These are phyloP conservation scores for Pollenia angustigena DNA, from an alignment of 2,888 invertebrate genomes.

Conservation along the genomic window DNA sequence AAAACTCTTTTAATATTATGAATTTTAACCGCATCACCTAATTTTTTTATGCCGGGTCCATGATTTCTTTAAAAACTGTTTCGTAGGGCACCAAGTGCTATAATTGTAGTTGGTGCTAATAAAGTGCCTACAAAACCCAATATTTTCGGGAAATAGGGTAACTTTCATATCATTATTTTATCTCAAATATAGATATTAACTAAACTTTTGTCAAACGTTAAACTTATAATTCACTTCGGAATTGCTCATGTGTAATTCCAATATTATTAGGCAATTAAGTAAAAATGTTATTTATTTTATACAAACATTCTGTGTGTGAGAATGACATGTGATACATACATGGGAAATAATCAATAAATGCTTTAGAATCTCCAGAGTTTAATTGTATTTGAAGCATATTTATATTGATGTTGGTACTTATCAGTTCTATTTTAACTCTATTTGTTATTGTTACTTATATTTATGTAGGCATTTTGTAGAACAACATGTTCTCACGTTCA, in stretches of 20 bases:
- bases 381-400: conserved; percentile 23
- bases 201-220: no score
- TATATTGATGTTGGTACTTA: conserved; percentile 5
- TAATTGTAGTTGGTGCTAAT: no score
- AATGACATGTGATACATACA: neutral
- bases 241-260: neutral
- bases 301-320: no score
- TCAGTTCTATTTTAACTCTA: neutral
- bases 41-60: no score
- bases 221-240: neutral
- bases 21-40: no score
- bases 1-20: no score
- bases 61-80: no score
- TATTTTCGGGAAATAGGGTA: no score
- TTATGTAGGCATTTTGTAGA: conserved; percentile 6
- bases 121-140: no score
- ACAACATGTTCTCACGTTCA: conserved; percentile 50
- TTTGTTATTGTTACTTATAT: conserved; percentile 18
- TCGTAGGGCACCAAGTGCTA: no score
- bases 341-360: conserved; percentile 55
- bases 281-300: conserved; percentile 25
- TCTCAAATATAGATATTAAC: no score
- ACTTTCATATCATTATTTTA: no score
- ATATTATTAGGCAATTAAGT: neutral
- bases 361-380: conserved; percentile 19